Evolutionary conservation across 2,888 invertebrate species (phyloP).

Genomic region (Rotaria socialis): DNA sequence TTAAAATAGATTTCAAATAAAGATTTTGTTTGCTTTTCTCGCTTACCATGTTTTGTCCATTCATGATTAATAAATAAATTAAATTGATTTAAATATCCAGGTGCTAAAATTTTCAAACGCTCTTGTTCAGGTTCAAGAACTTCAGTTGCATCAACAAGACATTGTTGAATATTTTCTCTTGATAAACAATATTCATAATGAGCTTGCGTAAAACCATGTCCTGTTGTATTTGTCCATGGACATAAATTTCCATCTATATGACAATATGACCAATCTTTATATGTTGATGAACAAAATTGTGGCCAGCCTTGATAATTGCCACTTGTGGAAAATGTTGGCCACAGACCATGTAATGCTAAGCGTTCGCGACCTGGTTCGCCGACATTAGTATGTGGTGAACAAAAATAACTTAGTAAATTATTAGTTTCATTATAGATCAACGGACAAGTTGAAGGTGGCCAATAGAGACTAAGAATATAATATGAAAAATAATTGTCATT

Average conservation of each 20-base stretch:
- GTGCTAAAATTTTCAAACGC: neutral
- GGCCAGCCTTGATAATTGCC: slow-evolving; percentile 9
- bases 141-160: neutral
- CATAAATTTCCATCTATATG: slow-evolving; percentile 20
- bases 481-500: neutral
- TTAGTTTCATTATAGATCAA: neutral
- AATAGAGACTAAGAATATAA: slow-evolving; percentile 1
- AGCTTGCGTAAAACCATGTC: neutral
- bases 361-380: neutral
- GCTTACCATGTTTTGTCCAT: neutral
- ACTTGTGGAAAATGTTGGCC: neutral
- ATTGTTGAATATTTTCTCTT: neutral
- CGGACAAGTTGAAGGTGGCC: neutral
- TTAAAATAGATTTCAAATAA: neutral
- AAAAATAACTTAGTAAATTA: neutral
- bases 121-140: neutral
- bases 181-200: slow-evolving; percentile 6
- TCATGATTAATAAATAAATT: slow-evolving; percentile 9
- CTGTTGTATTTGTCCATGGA: neutral
- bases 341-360: neutral
- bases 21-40: neutral
- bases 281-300: slow-evolving; percentile 1
- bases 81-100: neutral
- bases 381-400: neutral
- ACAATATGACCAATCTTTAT: neutral